phyloP scores from a whole-genome alignment of 2,888 invertebrate species.

The Parochlus steinenii region DNA sequence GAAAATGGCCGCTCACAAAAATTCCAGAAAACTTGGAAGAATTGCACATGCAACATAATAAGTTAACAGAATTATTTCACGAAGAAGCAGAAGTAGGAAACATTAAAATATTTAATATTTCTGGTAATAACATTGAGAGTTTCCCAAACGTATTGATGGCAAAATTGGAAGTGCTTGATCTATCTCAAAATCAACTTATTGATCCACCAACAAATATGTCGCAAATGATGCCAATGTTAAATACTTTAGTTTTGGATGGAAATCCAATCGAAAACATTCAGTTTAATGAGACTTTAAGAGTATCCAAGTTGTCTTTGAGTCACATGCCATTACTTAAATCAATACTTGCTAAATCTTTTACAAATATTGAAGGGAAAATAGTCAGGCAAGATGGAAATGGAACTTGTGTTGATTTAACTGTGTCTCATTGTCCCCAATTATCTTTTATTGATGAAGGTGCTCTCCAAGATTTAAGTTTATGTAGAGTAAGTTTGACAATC shows the following conservation, averaged over 20 bases:
- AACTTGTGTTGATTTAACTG: slow-evolving; percentile 7
- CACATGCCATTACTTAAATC: slow-evolving; percentile 11
- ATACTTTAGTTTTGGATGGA: slow-evolving; percentile 10
- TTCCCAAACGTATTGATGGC: slow-evolving; percentile 7
- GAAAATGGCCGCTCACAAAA: slow-evolving; percentile 11
- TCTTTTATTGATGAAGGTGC: slow-evolving; percentile 3
- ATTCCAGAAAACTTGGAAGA: slow-evolving; percentile 8
- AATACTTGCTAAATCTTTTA: slow-evolving; percentile 11
- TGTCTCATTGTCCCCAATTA: slow-evolving; percentile 10
- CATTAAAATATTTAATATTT: slow-evolving; percentile 9
- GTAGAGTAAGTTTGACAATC: slow-evolving; percentile 8
- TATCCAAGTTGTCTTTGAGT: slow-evolving; percentile 11
- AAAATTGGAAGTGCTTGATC: slow-evolving; percentile 9
- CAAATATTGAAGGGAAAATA: slow-evolving; percentile 3
- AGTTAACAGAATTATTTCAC: slow-evolving; percentile 7
- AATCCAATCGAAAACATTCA: slow-evolving; percentile 13
- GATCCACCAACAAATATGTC: slow-evolving; percentile 11
- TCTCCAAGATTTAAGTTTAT: slow-evolving; percentile 6
- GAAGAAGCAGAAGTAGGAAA: slow-evolving; percentile 1
- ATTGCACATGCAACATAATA: slow-evolving; percentile 13
- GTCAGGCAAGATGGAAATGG: neutral
- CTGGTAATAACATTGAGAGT: slow-evolving; percentile 7
- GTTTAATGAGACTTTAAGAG: slow-evolving; percentile 8
- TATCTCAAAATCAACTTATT: slow-evolving; percentile 12
- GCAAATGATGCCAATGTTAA: slow-evolving; percentile 4